Evolutionary conservation across 2,888 invertebrate species (phyloP).

Genomic region (Scaptomyza flava): DNA sequence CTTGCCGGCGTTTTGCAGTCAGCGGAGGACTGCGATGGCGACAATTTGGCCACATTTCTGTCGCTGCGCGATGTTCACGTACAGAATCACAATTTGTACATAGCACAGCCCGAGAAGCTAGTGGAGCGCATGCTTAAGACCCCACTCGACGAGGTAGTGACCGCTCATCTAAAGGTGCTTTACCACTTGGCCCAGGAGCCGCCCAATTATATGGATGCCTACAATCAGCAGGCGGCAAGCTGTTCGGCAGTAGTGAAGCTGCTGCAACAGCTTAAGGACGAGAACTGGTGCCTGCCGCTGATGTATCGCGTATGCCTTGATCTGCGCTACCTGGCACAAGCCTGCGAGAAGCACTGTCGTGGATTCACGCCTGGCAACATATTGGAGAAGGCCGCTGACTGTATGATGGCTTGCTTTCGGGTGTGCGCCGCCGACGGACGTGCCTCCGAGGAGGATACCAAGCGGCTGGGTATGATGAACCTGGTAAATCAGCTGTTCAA

Average conservation of each 20-base stretch:
- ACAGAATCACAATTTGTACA: slow-evolving; percentile 88
- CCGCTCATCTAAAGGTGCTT: slow-evolving; percentile 89
- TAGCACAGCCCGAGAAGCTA: slow-evolving; percentile 89
- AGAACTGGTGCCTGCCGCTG: slow-evolving; percentile 98
- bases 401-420: slow-evolving; percentile 95
- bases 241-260: slow-evolving; percentile 92
- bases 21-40: slow-evolving; percentile 88
- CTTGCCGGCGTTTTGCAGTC: slow-evolving; percentile 86
- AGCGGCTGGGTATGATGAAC: slow-evolving; percentile 97
- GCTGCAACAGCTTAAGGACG: slow-evolving; percentile 94
- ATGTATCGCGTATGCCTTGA: slow-evolving; percentile 96
- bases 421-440: slow-evolving; percentile 94
- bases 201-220: slow-evolving; percentile 88
- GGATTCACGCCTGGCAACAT: slow-evolving; percentile 84
- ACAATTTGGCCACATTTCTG: slow-evolving; percentile 86
- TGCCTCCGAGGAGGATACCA: slow-evolving; percentile 95
- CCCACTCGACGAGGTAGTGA: slow-evolving; percentile 91
- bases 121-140: slow-evolving; percentile 89
- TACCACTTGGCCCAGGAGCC: slow-evolving; percentile 84
- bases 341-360: slow-evolving; percentile 88
- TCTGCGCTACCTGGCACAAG: slow-evolving; percentile 92
- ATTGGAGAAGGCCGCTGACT: slow-evolving; percentile 96
- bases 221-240: slow-evolving; percentile 90
- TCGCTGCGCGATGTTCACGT: slow-evolving; percentile 90
- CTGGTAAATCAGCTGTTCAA: slow-evolving; percentile 99